Evolutionary conservation across 1,140 invertebrate species (phyloP).

Genomic region (Drosophila oshimai): DNA sequence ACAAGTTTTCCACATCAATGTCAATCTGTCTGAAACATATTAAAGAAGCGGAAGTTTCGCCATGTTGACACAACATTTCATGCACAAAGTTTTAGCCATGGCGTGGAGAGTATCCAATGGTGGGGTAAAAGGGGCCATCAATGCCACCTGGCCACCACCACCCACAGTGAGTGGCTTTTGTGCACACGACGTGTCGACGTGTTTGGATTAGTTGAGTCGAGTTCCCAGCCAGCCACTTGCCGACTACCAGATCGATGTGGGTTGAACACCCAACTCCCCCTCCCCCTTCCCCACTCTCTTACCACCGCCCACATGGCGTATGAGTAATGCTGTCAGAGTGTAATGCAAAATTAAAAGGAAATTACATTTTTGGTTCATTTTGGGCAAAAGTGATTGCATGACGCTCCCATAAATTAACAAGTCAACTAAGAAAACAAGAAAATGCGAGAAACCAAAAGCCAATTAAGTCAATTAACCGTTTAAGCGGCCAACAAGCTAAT

Average conservation of each 20-base stretch:
- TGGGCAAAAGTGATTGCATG: constrained; percentile 27
- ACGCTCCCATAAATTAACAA: constrained; percentile 17
- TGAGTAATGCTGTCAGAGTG: constrained; percentile 47
- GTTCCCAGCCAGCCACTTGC: constrained; percentile 30
- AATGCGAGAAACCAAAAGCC: constrained; percentile 8
- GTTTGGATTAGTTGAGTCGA: constrained; percentile 64
- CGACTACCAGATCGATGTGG: constrained; percentile 36
- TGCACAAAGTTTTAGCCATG: constrained; percentile 64
- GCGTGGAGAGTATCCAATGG: constrained; percentile 1
- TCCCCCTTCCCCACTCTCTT: no score
- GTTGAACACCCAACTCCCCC: no score
- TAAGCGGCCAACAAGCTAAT: constrained; percentile 5
- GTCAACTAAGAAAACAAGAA: background rate
- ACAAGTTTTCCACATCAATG: constrained; percentile 81
- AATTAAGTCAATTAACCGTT: constrained; percentile 46
- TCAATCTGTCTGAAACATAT: constrained; percentile 82
- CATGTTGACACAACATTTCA: constrained; percentile 80
- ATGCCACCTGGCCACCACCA: constrained; percentile 34
- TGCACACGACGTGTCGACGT: constrained; percentile 62
- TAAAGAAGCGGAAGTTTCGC: constrained; percentile 78
- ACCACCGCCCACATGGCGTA: constrained; percentile 13
- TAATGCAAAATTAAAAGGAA: constrained; percentile 61
- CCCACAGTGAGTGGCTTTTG: constrained; percentile 63
- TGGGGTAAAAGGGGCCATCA: background rate
- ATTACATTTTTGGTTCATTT: constrained; percentile 37